Evolutionary conservation across 1,140 invertebrate genomes (phyloP).

Genomic region (Hycleus phaleratus): DNA sequence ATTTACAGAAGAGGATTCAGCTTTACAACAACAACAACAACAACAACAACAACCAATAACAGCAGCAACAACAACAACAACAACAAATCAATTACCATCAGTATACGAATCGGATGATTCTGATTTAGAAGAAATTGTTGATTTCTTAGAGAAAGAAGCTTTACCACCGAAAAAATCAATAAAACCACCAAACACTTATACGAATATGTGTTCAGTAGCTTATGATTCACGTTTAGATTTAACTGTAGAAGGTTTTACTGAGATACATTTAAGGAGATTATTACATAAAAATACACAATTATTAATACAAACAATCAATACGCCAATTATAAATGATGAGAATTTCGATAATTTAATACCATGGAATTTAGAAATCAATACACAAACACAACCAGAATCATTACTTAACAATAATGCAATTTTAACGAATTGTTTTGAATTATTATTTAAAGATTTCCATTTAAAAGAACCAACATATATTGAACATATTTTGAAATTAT

Average conservation of each 20-base stretch:
- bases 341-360: conserved; percentile 35
- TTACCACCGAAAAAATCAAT: conserved; percentile 20
- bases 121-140: conserved; percentile 61
- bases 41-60: conserved; percentile 27
- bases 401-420: conserved; percentile 44
- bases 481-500: conserved; percentile 73
- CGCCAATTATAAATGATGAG: conserved; percentile 41
- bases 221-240: conserved; percentile 71
- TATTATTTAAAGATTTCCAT: conserved; percentile 57
- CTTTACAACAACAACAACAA: conserved; percentile 20
- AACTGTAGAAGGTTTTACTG: conserved; percentile 62
- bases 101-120: conserved; percentile 65
- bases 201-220: conserved; percentile 53
- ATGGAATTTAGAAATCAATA: conserved; percentile 42
- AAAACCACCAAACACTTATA: conserved; percentile 15
- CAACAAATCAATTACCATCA: conserved; percentile 47
- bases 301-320: conserved; percentile 48
- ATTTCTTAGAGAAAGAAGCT: conserved; percentile 49
- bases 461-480: conserved; percentile 49
- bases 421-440: conserved; percentile 62
- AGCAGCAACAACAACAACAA: not conserved
- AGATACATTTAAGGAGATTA: conserved; percentile 61
- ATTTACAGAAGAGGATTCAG: conserved; percentile 5
- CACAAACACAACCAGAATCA: conserved; percentile 34
- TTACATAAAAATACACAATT: conserved; percentile 52